A percentile compares a stretch with the other conserved stretches of the same genome.
Evolutionary conservation across 2,888 invertebrate genomes (phyloP).

Genomic region (Matsumyia berberina): DNA sequence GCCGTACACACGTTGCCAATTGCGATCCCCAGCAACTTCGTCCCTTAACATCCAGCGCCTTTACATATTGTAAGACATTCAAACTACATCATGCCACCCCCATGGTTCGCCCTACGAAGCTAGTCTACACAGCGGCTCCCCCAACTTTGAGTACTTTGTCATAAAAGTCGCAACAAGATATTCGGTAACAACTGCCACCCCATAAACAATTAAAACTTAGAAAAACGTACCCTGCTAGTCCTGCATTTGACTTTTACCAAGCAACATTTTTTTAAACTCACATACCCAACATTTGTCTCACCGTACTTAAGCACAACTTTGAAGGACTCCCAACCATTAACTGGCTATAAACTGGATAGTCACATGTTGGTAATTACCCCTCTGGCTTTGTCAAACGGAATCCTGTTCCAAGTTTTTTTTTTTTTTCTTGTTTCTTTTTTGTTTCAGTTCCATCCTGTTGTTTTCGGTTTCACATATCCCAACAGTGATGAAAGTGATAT

Average conservation of each 20-base stretch:
- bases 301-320: constrained; percentile 54
- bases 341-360: constrained; percentile 73
- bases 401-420: constrained; percentile 31
- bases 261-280: constrained; percentile 23
- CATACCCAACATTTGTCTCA: constrained; percentile 35
- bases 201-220: constrained; percentile 69
- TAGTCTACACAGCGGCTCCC: neutral
- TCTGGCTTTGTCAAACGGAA: constrained; percentile 39
- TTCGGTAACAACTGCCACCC: constrained; percentile 58
- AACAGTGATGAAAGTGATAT: constrained; percentile 52
- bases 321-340: constrained; percentile 68
- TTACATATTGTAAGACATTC: too few species aligned
- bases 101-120: neutral
- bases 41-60: too few species aligned
- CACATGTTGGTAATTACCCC: constrained; percentile 73
- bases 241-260: constrained; percentile 37
- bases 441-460: constrained; percentile 9
- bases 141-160: constrained; percentile 39
- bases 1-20: too few species aligned
- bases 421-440: neutral
- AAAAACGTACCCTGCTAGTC: constrained; percentile 36
- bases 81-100: neutral
- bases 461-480: constrained; percentile 60
- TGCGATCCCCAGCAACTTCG: too few species aligned
- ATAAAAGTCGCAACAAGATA: constrained; percentile 53